Base-by-base conservation (phyloP, 2,797 vertebrate genomes). In the Pogoniulus pusillus region DNA sequence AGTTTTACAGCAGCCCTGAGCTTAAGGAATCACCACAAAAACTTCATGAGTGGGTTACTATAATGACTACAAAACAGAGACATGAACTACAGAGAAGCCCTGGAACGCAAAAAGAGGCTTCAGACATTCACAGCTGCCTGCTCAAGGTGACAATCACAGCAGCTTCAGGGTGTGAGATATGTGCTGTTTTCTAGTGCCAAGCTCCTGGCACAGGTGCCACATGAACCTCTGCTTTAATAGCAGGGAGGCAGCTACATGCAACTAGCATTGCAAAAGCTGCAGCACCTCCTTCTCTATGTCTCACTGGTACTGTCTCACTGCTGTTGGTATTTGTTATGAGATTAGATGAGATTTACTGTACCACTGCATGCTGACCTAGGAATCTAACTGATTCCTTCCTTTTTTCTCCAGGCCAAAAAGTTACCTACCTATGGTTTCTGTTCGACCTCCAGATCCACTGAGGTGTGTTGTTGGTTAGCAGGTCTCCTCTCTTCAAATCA, bases 141-240 rank as follows among this genome's bases (percentile, higher is more conserved):
- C 41, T 32, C 6, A 7, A 12, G 30, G 59, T 27, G 22, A 27
- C 20, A 47, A 9, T 54, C 29, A 70, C 45, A 65, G 51, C 1
- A 3, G 55, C 51, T 83, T 41, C 3, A 7, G 16, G 6, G 20
- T 34, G 51, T 35, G 68, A 78, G 49, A 10, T 53, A 15, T 6
- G 20, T 45, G 2, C 41, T 62, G 4, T 22, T 34, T 27, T 34
- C 49, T 59, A 23, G 20, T 16, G 32, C 23, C 45, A 69, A 34
- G 30, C 7, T 64, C 3, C 51, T 65, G 49, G 41, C 55, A 27
- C 0, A 0, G 41, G 12, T 43, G 29, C 26, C 19, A 12, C 5
- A 2, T 3, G 15, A 70, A 34, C 6, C 26, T 85, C 47, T 73
- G 41, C n/a, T 70, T 68, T 82, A 37, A n/a, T 34, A 24, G 10